Evolutionary conservation across 2,888 invertebrate genomes (phyloP).

Genomic region (Agrilus mali): DNA sequence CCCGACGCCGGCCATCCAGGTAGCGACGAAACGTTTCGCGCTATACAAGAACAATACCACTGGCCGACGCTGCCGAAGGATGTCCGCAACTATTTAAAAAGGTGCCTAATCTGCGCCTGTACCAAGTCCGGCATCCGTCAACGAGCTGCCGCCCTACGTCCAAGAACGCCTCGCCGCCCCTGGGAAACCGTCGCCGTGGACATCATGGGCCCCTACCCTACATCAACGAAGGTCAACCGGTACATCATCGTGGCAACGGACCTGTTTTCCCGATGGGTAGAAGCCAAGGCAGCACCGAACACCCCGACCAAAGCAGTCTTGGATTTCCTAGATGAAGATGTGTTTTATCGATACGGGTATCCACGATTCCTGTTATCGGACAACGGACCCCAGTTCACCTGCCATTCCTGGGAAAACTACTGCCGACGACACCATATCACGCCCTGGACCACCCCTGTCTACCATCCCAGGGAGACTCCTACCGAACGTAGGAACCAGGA

Average conservation of each 20-base stretch:
- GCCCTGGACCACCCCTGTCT: slow-evolving; percentile 14
- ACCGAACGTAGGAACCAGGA: slow-evolving; percentile 16
- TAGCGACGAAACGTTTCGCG: slow-evolving; percentile 11
- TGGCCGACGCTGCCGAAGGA: slow-evolving; percentile 7
- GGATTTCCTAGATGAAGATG: slow-evolving; percentile 4
- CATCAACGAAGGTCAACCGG: slow-evolving; percentile 3
- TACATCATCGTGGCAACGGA: slow-evolving; percentile 13
- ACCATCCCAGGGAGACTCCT: slow-evolving; percentile 16
- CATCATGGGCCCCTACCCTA: neutral
- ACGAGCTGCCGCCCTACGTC: neutral
- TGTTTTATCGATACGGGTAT: slow-evolving; percentile 9
- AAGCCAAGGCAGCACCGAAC: slow-evolving; percentile 11
- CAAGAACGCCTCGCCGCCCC: neutral
- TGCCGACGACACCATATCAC: slow-evolving; percentile 8
- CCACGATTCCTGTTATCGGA: slow-evolving; percentile 7
- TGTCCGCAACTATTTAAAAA: slow-evolving; percentile 15
- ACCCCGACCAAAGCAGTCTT: slow-evolving; percentile 3
- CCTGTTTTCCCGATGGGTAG: slow-evolving; percentile 16
- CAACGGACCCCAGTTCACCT: slow-evolving; percentile 8
- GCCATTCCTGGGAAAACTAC: slow-evolving; percentile 1
- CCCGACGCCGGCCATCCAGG: slow-evolving; percentile 14
- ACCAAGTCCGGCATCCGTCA: neutral
- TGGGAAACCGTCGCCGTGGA: slow-evolving; percentile 1
- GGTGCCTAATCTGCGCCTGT: neutral
- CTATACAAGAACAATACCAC: slow-evolving; percentile 3